Conservation (phyloP, 2,888 invertebrate species). For the Limnephilus rhombicus region DNA sequence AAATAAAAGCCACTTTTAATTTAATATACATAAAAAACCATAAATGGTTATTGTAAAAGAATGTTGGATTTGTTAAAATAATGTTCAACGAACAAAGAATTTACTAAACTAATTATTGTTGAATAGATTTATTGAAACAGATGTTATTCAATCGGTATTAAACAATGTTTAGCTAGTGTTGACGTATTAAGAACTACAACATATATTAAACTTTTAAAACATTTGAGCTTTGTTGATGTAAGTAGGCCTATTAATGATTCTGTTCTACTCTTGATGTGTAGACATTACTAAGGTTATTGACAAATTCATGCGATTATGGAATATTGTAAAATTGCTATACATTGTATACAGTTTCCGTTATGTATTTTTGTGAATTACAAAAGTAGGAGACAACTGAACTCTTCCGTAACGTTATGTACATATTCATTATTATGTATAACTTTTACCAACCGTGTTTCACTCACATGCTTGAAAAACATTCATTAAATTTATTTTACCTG, state of each 20-base stretch:
- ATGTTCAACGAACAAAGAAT: neutral
- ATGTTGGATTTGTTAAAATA: neutral
- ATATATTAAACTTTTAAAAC: slow-evolving; percentile 35
- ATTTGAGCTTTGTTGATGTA: slow-evolving; percentile 59
- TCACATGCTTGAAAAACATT: neutral
- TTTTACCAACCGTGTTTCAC: neutral
- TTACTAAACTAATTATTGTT: slow-evolving; percentile 12
- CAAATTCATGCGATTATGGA: neutral
- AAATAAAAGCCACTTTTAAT: neutral
- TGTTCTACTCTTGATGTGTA: slow-evolving; percentile 25
- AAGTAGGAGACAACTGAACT: neutral
- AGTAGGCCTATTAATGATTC: slow-evolving; percentile 51
- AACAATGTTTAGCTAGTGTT: slow-evolving; percentile 15
- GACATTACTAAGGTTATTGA: slow-evolving; percentile 21
- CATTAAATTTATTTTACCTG: neutral
- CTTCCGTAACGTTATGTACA: neutral
- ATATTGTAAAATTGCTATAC: neutral
- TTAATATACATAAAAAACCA: neutral
- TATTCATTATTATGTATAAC: neutral
- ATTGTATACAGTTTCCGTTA: neutral
- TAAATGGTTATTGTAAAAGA: slow-evolving; percentile 6
- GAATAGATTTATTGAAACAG: slow-evolving; percentile 39
- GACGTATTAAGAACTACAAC: neutral
- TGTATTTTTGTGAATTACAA: neutral
- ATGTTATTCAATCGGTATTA: slow-evolving; percentile 33